A percentile compares a stretch with the other conserved stretches of the same genome.
These are phyloP conservation scores for Synergus itoensis DNA, from an alignment of 2,888 invertebrate species.

Conservation along the genomic window DNA sequence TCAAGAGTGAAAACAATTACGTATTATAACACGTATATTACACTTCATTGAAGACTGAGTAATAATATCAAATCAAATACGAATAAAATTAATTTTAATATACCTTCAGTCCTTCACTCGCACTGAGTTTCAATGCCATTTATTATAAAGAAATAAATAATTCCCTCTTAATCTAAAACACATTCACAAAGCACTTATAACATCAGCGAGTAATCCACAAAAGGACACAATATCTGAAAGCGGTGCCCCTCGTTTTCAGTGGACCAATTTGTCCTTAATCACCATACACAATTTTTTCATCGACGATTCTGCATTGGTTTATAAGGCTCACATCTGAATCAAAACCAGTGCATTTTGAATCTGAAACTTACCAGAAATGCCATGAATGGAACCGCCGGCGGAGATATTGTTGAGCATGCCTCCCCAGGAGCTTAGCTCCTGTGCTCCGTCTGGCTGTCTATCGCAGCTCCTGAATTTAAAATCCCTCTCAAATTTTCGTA, in stretches of 20 bases:
- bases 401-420: conserved; percentile 78
- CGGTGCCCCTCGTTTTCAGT: neutral
- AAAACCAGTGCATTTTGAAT: conserved; percentile 16
- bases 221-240: neutral
- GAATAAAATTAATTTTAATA: no score
- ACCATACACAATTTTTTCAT: neutral
- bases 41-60: no score
- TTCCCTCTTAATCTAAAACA: neutral
- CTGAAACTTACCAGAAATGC: conserved; percentile 73
- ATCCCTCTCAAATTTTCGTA: conserved; percentile 34
- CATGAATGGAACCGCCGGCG: conserved; percentile 75
- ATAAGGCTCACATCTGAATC: neutral
- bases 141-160: no score
- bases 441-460: conserved; percentile 48
- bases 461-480: conserved; percentile 33
- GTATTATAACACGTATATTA: no score
- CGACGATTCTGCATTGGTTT: neutral
- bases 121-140: neutral
- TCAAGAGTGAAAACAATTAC: no score
- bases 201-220: neutral
- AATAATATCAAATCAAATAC: no score
- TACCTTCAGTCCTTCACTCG: neutral
- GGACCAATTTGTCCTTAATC: neutral
- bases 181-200: conserved; percentile 3
- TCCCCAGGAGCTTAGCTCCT: conserved; percentile 74